Conservation (phyloP, 1,140 invertebrate species). For the Dendrolimus kikuchii region DNA sequence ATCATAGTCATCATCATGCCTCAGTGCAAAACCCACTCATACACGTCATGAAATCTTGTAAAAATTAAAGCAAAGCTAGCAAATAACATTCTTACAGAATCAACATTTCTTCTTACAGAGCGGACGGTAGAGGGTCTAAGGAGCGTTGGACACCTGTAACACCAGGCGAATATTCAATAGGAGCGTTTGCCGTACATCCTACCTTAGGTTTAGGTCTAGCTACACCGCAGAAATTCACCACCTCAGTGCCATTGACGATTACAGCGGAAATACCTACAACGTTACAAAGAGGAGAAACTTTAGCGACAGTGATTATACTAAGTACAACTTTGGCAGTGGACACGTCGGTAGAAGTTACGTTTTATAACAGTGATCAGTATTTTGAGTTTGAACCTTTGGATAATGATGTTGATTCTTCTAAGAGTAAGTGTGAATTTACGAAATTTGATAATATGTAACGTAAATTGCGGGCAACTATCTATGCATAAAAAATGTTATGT, state of each 20-base stretch:
- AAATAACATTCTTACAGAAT: not conserved
- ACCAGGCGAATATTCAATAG: constrained; percentile 94
- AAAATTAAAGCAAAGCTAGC: not conserved
- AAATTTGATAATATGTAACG: not conserved
- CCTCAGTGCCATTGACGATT: constrained; percentile 77
- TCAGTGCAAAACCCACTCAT: too few relatives aligned
- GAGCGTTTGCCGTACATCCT: constrained; percentile 92
- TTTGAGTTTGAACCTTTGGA: constrained; percentile 84
- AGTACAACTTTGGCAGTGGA: constrained; percentile 92
- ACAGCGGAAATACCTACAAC: constrained; percentile 87
- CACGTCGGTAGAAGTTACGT: constrained; percentile 84
- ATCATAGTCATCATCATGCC: too few relatives aligned
- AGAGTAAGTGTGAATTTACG: constrained; percentile 44
- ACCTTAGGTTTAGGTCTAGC: constrained; percentile 89
- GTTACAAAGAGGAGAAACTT: constrained; percentile 91
- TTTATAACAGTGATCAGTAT: constrained; percentile 86
- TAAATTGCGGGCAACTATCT: too few relatives aligned
- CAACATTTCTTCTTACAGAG: constrained; percentile 22
- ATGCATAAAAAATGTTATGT: too few relatives aligned
- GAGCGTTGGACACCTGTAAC: constrained; percentile 84
- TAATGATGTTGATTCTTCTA: constrained; percentile 67
- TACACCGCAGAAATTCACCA: constrained; percentile 81
- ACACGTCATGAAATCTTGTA: not conserved
- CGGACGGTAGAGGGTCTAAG: constrained; percentile 73
- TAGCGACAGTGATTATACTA: constrained; percentile 92